phyloP scores from a whole-genome alignment of 2,797 vertebrate genomes.

The Acanthurus leucopareius region DNA sequence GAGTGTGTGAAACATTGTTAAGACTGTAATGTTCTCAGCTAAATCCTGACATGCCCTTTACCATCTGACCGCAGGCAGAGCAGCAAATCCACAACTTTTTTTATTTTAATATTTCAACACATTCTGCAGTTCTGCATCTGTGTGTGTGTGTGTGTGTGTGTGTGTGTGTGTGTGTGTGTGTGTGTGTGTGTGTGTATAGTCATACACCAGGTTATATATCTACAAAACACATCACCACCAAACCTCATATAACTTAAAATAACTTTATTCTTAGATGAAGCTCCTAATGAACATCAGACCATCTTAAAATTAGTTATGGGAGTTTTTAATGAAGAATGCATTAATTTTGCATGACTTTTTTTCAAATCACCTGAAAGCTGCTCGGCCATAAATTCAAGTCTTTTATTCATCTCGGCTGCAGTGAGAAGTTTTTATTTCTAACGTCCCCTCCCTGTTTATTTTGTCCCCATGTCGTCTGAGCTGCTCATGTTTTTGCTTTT shows the following conservation, averaged over 20 bases:
- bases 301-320: slow-evolving; percentile 27
- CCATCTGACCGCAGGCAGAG: slow-evolving; percentile 61
- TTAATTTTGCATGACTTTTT: slow-evolving; percentile 35
- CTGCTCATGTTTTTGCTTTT: too few relatives aligned
- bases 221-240: neutral
- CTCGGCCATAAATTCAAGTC: too few relatives aligned
- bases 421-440: neutral
- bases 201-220: neutral
- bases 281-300: slow-evolving; percentile 26
- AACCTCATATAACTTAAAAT: slow-evolving; percentile 11
- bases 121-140: slow-evolving; percentile 51
- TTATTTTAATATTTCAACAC: slow-evolving; percentile 66
- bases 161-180: neutral
- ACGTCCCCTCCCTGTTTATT: neutral
- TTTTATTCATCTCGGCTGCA: slow-evolving; percentile 13
- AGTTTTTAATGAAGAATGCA: slow-evolving; percentile 20
- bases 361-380: slow-evolving; percentile 28
- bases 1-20: slow-evolving; percentile 33
- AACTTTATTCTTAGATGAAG: slow-evolving; percentile 36
- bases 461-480: neutral
- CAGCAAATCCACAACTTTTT: slow-evolving; percentile 51
- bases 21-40: slow-evolving; percentile 59
- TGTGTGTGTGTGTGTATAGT: neutral
- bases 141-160: neutral
- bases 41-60: slow-evolving; percentile 70